A percentile compares a stretch with the other conserved stretches of the same genome.
These are phyloP conservation scores for Diplodus puntazzo DNA, from an alignment of 2,797 vertebrate species.

Conservation along the genomic window DNA sequence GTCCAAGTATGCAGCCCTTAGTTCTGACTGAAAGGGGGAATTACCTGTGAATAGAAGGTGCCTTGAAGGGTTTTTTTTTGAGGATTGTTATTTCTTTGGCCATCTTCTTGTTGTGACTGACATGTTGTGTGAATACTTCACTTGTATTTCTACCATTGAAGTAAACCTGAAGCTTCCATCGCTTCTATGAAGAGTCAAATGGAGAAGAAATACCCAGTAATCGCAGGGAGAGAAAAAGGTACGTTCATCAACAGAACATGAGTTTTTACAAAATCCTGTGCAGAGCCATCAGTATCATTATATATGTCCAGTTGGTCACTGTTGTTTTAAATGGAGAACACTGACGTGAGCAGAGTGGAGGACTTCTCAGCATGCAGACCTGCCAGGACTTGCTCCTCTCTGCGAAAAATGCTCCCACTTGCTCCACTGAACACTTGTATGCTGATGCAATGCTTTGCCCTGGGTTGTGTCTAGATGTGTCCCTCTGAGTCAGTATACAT, in stretches of 20 bases:
- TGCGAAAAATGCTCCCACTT: slow-evolving; percentile 56
- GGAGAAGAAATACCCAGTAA: slow-evolving; percentile 80
- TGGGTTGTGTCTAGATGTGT: slow-evolving; percentile 34
- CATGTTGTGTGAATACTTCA: slow-evolving; percentile 17
- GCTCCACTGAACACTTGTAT: slow-evolving; percentile 38
- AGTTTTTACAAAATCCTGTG: slow-evolving; percentile 1
- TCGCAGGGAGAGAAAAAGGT: slow-evolving; percentile 86
- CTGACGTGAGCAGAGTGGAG: slow-evolving; percentile 23
- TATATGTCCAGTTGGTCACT: background rate
- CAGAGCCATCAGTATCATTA: background rate
- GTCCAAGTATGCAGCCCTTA: slow-evolving; percentile 23
- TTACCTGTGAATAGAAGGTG: slow-evolving; percentile 23
- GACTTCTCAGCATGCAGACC: slow-evolving; percentile 38
- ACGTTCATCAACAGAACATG: slow-evolving; percentile 16
- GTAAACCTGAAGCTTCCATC: slow-evolving; percentile 17
- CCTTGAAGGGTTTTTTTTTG: background rate
- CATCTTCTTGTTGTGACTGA: background rate
- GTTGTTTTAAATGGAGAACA: slow-evolving; percentile 10
- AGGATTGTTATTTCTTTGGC: background rate
- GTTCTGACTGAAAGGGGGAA: slow-evolving; percentile 15
- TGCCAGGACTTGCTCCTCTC: slow-evolving; percentile 61
- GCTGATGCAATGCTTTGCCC: slow-evolving; percentile 57
- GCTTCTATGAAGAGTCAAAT: slow-evolving; percentile 65
- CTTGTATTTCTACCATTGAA: background rate
- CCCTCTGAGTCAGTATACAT: background rate